These are phyloP conservation scores for Scrobipalpa costella DNA, from an alignment of 2,888 invertebrate genomes.

Conservation along the genomic window DNA sequence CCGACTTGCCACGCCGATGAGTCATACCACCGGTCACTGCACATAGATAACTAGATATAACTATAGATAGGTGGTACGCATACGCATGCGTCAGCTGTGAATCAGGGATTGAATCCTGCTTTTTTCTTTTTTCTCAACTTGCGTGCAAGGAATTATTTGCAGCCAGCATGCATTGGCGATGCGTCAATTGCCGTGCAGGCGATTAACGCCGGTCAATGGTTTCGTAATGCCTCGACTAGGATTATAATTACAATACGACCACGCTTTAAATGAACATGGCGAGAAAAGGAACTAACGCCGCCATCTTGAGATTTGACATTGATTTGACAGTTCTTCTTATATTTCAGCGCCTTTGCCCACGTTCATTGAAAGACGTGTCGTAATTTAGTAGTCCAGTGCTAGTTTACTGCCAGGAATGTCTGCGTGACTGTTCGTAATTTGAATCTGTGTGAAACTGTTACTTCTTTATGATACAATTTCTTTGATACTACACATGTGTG, in stretches of 20 bases:
- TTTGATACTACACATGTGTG: not conserved
- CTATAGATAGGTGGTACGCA: constrained; percentile 14
- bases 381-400: constrained; percentile 12
- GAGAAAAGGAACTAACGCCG: no score
- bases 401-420: not conserved
- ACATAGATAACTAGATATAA: constrained; percentile 23
- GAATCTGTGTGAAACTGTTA: not conserved
- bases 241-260: no score
- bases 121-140: constrained; percentile 12
- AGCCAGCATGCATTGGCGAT: constrained; percentile 24
- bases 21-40: constrained; percentile 19
- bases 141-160: constrained; percentile 17
- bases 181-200: constrained; percentile 20
- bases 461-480: not conserved
- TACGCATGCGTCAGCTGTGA: constrained; percentile 26
- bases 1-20: constrained; percentile 10
- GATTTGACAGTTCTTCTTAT: no score
- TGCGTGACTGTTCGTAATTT: constrained; percentile 4
- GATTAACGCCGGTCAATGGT: constrained; percentile 13
- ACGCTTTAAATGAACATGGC: no score
- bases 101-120: constrained; percentile 18
- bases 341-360: no score
- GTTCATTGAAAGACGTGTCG: no score
- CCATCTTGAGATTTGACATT: no score
- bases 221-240: constrained; percentile 5